Evolutionary conservation across 2,113 vertebrate species (phyloP).

Genomic region (Malurus elegans): DNA sequence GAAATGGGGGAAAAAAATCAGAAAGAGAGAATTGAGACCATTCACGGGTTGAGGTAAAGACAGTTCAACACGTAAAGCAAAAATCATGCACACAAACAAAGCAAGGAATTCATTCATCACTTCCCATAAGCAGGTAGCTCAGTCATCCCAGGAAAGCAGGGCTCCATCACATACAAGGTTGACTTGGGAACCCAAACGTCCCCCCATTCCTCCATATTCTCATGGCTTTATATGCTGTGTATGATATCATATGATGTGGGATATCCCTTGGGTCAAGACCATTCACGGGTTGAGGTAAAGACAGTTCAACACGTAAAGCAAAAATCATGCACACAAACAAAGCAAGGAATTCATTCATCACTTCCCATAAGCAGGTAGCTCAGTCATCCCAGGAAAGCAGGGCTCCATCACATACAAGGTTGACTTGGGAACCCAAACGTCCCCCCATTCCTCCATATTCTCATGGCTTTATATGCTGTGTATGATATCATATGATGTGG

Average conservation of each 20-base stretch:
- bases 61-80: not conserved
- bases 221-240: not conserved
- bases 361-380: not conserved
- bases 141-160: not conserved
- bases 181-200: fast-evolving
- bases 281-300: not conserved
- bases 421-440: fast-evolving
- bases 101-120: not conserved
- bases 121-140: not conserved
- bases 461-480: not conserved
- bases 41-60: not conserved
- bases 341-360: not conserved
- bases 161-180: fast-evolving
- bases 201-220: not conserved
- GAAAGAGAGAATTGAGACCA: not conserved
- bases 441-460: not conserved
- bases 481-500: fast-evolving
- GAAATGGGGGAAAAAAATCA: not conserved
- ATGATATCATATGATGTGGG: fast-evolving
- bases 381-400: not conserved
- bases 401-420: fast-evolving
- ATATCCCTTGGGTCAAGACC: not conserved
- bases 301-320: not conserved
- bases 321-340: not conserved
- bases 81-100: not conserved